Evolutionary conservation across 2,888 invertebrate species (phyloP), one percentile per base, ranked within the genome.

Genomic region (Cenopis cana): DNA sequence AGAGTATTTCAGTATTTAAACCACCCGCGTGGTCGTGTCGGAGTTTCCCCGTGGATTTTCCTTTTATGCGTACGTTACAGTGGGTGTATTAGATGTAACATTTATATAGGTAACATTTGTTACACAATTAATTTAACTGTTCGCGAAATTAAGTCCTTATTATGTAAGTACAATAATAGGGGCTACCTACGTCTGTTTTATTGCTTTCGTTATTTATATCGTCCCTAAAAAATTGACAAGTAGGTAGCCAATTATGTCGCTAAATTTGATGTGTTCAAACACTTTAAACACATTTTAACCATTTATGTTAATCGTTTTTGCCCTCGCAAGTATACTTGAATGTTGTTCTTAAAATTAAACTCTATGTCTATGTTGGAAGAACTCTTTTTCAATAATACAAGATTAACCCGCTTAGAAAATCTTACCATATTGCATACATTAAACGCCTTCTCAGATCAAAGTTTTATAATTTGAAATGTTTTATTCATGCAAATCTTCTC

Each of bases 401-500:
- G 0, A n/a, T 4, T 24, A 10, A n/a, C 52, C 20, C 20, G 12
- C 12, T 54, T 24, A 18, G 33, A 11, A 38, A 64, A 64, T 20
- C 52, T 52, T 9, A 20, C 62, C 64, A 64, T 64, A 64, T 64
- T 64, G 64, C 64, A 64, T 64, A 64, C n/a, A 64, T 64, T 64
- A 64, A 64, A 52, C 46, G 62, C 8, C 61, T 50, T 50, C 49
- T 54, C 36, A 20, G 52, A 64, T 38, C 64, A 52, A 64, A 64
- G 52, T 64, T n/a, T n/a, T 64, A 64, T 54, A 64, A 64, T 64
- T 64, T 64, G 24, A 64, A 64, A 64, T 64, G 64, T 64, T 64
- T 64, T 64, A 64, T 64, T 64, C 64, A 64, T 64, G 64, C 64
- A 64, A 64, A 64, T 64, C 64, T 20, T 52, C 62, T 50, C 36